A percentile compares a stretch with the other conserved stretches of the same genome.
Conservation (phyloP, 1,140 invertebrate genomes). For the Laupala kohalensis region DNA sequence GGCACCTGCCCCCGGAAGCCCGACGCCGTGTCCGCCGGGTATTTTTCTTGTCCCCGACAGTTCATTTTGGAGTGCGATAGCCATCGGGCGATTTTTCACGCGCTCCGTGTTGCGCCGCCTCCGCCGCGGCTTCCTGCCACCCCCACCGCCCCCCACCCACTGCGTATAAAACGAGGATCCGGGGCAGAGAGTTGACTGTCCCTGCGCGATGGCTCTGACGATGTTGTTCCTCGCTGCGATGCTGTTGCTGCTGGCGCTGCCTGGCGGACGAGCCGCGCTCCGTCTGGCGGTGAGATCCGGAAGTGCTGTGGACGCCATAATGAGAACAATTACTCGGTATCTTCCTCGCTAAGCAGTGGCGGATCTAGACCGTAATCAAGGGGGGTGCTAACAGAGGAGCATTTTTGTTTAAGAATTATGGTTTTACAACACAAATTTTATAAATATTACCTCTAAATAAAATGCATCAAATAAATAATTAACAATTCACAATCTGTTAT, state of each 20-base stretch:
- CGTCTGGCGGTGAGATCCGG: not conserved
- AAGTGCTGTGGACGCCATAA: too few relatives aligned
- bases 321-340: too few relatives aligned
- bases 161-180: not conserved
- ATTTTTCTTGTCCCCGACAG: not conserved
- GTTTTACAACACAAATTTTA: too few relatives aligned
- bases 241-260: not conserved
- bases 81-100: not conserved
- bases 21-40: not conserved
- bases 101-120: not conserved
- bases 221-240: not conserved
- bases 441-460: too few relatives aligned
- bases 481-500: too few relatives aligned
- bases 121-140: not conserved
- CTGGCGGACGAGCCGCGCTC: not conserved
- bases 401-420: too few relatives aligned
- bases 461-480: too few relatives aligned
- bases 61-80: not conserved
- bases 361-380: too few relatives aligned
- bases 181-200: not conserved
- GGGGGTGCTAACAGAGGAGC: too few relatives aligned
- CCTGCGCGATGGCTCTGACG: not conserved
- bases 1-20: not conserved
- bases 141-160: too few relatives aligned
- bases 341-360: too few relatives aligned